Evolutionary conservation across 2,113 vertebrate species (phyloP), one percentile per base, ranked within the genome.

Genomic region (Odontophorus gujanensis): DNA sequence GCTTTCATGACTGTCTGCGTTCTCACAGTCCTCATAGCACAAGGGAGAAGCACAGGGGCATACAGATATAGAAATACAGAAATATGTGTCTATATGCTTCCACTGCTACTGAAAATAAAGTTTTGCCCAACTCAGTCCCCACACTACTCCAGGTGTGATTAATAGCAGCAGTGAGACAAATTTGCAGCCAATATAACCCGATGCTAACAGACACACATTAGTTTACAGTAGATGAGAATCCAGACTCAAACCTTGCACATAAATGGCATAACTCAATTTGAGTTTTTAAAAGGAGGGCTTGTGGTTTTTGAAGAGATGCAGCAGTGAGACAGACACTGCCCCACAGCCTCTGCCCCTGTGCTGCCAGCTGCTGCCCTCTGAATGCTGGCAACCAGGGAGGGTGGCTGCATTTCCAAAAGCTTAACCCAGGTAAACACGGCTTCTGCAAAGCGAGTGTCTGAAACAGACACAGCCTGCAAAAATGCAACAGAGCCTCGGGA

Each of bases 91-190:
- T 45, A 6, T 58, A 58, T 1, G 1, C 55, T 83, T 91, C 53
- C 62, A 45, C 65, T 40, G 82, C 72, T 87, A 63, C 88, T 78
- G 74, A 85, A 96, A 95, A 89, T 87, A 87, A 75, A 92, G 53
- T 58, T 93, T 36, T 76, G 77, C 72, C 32, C 76, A 53, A 65
- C 65, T 78, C 25, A 81, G 79, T 53, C 72, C n/a, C 79, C 48
- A 21, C 43, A 78, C 87, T 90, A 48, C 24, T 63, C 72, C 63
- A 94, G 81, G 81, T 92, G 55, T 36, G 51, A 93, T 63, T 68
- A 85, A 85, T 77, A 89, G 51, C 13, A 91, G 93, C 66, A 71
- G 93, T 10, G 34, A 40, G 32, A 87, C 75, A 85, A 71, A 76
- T 47, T 25, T 55, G 65, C 71, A 88, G 65, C 87, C 14, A 5